phyloP scores from a whole-genome alignment of 2,888 invertebrate species.

The Pristionchus maxplancki region DNA sequence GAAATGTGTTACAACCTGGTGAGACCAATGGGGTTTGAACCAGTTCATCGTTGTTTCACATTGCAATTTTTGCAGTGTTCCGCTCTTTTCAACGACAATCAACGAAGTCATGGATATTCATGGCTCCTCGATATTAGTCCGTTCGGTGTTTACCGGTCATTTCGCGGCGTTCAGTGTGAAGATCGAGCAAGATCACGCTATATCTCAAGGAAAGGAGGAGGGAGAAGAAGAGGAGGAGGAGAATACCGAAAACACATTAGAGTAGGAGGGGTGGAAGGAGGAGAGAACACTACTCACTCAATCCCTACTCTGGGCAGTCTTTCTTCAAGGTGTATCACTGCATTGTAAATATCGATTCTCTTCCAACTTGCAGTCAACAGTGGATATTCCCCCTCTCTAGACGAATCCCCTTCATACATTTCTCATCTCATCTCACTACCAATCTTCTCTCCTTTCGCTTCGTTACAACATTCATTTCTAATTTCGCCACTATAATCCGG shows the following conservation, averaged over 20 bases:
- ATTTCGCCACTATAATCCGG: slow-evolving; percentile 9
- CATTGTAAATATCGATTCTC: not conserved
- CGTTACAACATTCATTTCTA: slow-evolving; percentile 8
- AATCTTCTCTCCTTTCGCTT: not conserved
- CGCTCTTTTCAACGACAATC: not conserved
- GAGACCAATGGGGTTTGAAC: not conserved
- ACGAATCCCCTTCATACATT: slow-evolving; percentile 37
- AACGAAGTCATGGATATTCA: not conserved
- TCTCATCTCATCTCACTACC: slow-evolving; percentile 30
- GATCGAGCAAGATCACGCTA: slow-evolving; percentile 5
- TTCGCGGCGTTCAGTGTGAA: not conserved
- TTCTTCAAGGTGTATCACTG: not conserved
- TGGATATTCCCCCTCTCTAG: not conserved
- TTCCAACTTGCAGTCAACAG: not conserved
- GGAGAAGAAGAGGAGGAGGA: not conserved
- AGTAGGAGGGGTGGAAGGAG: slow-evolving; percentile 20
- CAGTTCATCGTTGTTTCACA: not conserved
- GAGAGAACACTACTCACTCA: not conserved
- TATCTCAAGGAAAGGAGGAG: not conserved
- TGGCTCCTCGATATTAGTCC: not conserved
- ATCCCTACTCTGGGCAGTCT: not conserved
- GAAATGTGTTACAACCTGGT: not conserved
- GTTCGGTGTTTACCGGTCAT: not conserved
- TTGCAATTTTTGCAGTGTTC: not conserved
- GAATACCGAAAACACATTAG: slow-evolving; percentile 45